These are phyloP conservation scores for Nanger granti DNA, from an alignment of 2,113 vertebrate species.

Conservation along the genomic window DNA sequence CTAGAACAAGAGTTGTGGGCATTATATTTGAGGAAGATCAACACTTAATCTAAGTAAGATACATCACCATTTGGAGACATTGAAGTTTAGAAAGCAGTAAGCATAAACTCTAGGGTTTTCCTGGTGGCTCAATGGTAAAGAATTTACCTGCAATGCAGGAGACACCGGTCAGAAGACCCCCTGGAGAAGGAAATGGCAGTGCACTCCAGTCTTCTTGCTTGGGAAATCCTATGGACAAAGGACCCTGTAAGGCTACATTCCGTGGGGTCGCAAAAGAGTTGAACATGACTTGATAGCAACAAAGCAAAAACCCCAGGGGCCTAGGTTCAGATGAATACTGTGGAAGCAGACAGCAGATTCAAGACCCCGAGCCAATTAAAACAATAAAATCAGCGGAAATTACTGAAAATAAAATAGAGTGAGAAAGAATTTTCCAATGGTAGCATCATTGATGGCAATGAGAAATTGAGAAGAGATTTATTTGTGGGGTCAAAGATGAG, in stretches of 20 bases:
- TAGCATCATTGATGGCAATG: neutral
- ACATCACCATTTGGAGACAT: neutral
- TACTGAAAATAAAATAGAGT: neutral
- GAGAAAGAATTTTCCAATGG: neutral
- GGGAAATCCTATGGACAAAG: neutral
- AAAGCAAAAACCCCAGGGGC: neutral
- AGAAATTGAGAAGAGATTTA: neutral
- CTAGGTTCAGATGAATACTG: neutral
- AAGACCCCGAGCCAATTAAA: neutral
- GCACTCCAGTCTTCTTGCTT: neutral
- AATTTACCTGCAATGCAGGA: neutral
- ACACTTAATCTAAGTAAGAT: neutral
- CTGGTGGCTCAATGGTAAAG: neutral
- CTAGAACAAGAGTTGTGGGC: neutral
- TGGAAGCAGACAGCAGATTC: neutral
- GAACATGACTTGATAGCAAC: neutral
- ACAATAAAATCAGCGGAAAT: neutral
- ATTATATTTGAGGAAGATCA: neutral
- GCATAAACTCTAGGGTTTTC: neutral
- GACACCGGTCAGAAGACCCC: neutral
- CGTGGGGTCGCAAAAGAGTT: accelerated
- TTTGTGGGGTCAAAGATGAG: neutral
- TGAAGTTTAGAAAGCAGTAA: neutral
- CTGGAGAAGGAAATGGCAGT: neutral
- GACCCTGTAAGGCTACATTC: neutral